Evolutionary conservation across 2,888 invertebrate species (phyloP).

Genomic region (Prosopocoilus inquinatus): DNA sequence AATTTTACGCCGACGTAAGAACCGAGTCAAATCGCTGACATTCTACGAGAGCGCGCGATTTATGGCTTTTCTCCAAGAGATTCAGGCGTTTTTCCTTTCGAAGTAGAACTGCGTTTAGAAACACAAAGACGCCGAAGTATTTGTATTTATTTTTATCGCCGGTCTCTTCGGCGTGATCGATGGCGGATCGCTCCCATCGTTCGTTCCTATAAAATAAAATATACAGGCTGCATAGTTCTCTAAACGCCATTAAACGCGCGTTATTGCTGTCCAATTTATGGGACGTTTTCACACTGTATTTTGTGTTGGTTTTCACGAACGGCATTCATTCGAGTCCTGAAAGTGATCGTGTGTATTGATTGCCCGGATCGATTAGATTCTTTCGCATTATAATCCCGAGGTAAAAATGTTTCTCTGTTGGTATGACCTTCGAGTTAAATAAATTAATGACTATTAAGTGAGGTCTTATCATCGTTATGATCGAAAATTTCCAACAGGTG

Average conservation of each 20-base stretch:
- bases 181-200: conserved; percentile 1
- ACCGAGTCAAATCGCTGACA: conserved; percentile 7
- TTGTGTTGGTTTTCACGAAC: neutral
- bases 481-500: too few species aligned
- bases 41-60: conserved; percentile 4
- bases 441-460: too few species aligned
- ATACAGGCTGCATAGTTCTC: conserved; percentile 6
- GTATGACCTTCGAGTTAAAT: too few species aligned
- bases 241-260: conserved; percentile 2
- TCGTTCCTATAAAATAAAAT: conserved; percentile 5
- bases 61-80: neutral
- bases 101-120: conserved; percentile 14
- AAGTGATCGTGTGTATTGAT: conserved; percentile 1
- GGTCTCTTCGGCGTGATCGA: conserved; percentile 11
- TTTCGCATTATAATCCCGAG: too few species aligned
- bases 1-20: neutral
- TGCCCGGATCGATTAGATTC: neutral
- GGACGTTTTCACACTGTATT: conserved; percentile 6
- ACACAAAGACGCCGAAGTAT: conserved; percentile 19
- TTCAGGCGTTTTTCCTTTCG: conserved; percentile 8
- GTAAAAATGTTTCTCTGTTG: too few species aligned
- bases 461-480: too few species aligned
- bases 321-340: too few species aligned
- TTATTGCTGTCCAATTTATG: too few species aligned
- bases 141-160: conserved; percentile 19